A percentile compares a stretch with the other conserved stretches of the same genome.
Evolutionary conservation across 2,797 vertebrate genomes (phyloP).

Genomic region (Rhadinocentrus ornatus): DNA sequence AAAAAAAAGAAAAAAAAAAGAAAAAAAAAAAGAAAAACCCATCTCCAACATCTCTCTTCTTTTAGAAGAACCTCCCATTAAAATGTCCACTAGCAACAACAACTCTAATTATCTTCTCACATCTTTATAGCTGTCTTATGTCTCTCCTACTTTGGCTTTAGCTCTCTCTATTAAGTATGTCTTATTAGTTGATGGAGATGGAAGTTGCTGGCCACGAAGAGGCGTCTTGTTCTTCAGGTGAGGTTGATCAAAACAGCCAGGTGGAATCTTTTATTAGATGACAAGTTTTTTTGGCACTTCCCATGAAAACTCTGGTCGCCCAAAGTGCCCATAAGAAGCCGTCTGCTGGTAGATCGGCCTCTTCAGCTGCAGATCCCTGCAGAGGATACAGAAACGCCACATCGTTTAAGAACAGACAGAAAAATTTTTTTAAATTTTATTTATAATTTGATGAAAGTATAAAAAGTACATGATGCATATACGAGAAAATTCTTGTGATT

Average conservation of each 20-base stretch:
- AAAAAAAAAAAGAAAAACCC: too few species aligned
- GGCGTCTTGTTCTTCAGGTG: slow-evolving; percentile 21
- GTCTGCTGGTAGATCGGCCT: slow-evolving; percentile 96
- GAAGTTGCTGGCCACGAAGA: slow-evolving; percentile 31
- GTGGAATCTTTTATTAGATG: slow-evolving; percentile 71
- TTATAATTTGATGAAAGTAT: too few species aligned
- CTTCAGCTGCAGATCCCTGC: slow-evolving; percentile 94
- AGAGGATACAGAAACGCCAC: slow-evolving; percentile 17
- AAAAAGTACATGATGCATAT: too few species aligned
- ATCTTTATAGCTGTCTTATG: slow-evolving; percentile 46
- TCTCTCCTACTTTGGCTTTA: slow-evolving; percentile 54
- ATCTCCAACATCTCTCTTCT: slow-evolving; percentile 28
- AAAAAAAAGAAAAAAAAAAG: not conserved
- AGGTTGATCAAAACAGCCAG: slow-evolving; percentile 19
- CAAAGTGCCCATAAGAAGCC: slow-evolving; percentile 96
- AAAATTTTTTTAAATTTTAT: too few species aligned
- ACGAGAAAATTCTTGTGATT: not conserved
- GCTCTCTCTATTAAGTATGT: slow-evolving; percentile 31
- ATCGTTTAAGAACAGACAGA: not conserved
- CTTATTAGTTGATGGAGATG: slow-evolving; percentile 21
- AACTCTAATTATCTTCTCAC: slow-evolving; percentile 30
- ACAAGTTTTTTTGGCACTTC: slow-evolving; percentile 90
- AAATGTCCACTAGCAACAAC: slow-evolving; percentile 31
- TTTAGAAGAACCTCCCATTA: slow-evolving; percentile 24
- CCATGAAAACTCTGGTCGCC: slow-evolving; percentile 92